Percentiles rank a stretch among this genome's conserved stretches.
phyloP scores from a whole-genome alignment of 2,888 invertebrate species.

The Hololepta plana region DNA sequence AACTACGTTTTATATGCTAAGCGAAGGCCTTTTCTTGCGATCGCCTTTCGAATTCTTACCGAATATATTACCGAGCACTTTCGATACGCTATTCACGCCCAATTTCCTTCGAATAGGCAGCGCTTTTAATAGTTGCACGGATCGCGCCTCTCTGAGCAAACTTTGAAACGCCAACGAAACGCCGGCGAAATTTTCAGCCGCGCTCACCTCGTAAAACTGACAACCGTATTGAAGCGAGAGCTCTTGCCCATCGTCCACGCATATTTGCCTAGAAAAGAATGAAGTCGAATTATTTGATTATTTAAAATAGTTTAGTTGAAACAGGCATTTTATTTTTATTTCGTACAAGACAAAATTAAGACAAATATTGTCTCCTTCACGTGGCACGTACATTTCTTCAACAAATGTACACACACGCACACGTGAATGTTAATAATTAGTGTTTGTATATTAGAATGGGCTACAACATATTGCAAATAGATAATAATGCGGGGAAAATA shows the following conservation, averaged over 20 bases:
- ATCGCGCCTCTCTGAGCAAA: constrained; percentile 53
- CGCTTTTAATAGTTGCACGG: constrained; percentile 49
- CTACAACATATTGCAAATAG: too few relatives aligned
- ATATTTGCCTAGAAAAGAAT: constrained; percentile 42
- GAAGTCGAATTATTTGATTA: constrained; percentile 6
- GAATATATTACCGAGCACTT: constrained; percentile 63
- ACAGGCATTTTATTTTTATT: constrained; percentile 2
- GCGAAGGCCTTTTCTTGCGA: constrained; percentile 57
- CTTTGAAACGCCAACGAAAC: constrained; percentile 67
- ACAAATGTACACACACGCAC: too few relatives aligned
- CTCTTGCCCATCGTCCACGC: constrained; percentile 66
- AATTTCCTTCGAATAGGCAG: constrained; percentile 53
- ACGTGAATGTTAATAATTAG: too few relatives aligned
- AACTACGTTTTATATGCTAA: constrained; percentile 53
- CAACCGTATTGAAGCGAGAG: constrained; percentile 58
- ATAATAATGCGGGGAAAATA: too few relatives aligned
- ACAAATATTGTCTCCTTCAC: too few relatives aligned
- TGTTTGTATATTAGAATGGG: too few relatives aligned
- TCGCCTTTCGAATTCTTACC: constrained; percentile 62
- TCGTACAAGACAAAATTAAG: not conserved
- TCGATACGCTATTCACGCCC: constrained; percentile 60
- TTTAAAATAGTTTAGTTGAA: too few relatives aligned
- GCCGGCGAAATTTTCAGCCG: constrained; percentile 66
- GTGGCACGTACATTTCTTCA: too few relatives aligned
- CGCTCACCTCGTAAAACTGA: constrained; percentile 72